Evolutionary conservation across 2,797 vertebrate species (phyloP).

Genomic region (Galaxias olidus): DNA sequence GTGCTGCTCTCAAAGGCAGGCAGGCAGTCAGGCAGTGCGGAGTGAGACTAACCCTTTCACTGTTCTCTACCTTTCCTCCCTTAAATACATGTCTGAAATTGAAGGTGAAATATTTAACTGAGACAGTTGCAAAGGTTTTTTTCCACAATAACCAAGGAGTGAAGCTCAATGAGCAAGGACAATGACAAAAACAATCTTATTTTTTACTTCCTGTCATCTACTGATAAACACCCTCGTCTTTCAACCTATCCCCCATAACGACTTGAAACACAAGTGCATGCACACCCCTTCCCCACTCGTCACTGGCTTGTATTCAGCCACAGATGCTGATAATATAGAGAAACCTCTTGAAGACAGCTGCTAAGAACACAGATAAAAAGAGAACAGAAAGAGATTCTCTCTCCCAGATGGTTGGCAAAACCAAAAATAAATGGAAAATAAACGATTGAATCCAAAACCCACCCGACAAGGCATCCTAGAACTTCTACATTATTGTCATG

Average conservation of each 20-base stretch:
- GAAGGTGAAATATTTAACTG: no score
- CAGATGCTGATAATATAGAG: constrained; percentile 60
- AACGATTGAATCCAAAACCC: constrained; percentile 6
- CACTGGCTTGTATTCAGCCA: constrained; percentile 41
- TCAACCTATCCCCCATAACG: constrained; percentile 1
- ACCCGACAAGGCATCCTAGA: constrained; percentile 6
- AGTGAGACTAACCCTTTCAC: no score
- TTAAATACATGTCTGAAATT: no score
- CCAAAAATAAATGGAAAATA: not conserved
- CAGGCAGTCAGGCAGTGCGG: no score
- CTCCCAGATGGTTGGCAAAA: constrained; percentile 5
- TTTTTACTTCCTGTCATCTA: no score
- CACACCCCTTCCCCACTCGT: constrained; percentile 36
- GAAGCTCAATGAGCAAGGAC: no score
- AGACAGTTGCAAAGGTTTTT: no score
- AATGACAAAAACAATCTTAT: no score
- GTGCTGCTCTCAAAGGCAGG: no score
- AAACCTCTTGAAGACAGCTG: constrained; percentile 58
- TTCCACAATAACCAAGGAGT: no score
- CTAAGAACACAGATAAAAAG: constrained; percentile 47
- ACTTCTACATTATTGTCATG: constrained; percentile 12
- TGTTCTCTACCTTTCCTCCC: no score
- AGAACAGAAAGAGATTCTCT: constrained; percentile 31
- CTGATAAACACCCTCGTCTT: no score
- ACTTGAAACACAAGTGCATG: constrained; percentile 11